Percentiles rank a stretch among this genome's conserved stretches.
phyloP scores from a whole-genome alignment of 2,113 vertebrate species.

The Ifrita kowaldi region DNA sequence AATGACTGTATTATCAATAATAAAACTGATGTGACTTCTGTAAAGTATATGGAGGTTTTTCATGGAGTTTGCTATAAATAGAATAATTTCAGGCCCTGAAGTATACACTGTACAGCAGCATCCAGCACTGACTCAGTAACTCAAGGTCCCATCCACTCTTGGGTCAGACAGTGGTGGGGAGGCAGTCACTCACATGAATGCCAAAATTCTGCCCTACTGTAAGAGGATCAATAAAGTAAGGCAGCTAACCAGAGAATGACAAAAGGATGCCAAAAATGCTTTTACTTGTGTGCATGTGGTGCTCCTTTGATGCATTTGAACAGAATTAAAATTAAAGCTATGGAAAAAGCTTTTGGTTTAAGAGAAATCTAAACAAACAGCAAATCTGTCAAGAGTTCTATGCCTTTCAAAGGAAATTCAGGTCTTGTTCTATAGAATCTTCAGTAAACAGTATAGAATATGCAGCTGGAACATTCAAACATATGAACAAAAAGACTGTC shows the following conservation, averaged over 20 bases:
- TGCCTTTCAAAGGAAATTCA: neutral
- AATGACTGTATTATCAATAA: neutral
- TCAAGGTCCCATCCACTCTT: neutral
- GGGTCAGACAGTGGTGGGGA: neutral
- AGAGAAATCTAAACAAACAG: neutral
- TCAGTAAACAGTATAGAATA: neutral
- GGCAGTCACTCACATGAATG: neutral
- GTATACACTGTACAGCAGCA: neutral
- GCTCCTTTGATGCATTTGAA: neutral
- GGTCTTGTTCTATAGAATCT: neutral
- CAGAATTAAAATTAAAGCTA: neutral
- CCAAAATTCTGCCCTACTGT: neutral
- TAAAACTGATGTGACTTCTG: neutral
- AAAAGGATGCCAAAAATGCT: neutral
- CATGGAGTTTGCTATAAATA: neutral
- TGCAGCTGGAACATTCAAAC: neutral
- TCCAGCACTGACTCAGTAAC: neutral
- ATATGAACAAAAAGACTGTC: neutral
- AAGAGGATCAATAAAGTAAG: neutral
- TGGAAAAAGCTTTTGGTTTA: neutral
- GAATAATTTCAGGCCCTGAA: neutral
- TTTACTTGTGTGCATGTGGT: neutral
- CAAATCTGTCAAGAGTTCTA: neutral
- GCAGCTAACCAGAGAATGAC: neutral
- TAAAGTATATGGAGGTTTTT: neutral